phyloP scores from a whole-genome alignment of 2,797 vertebrate species.

The Nyctalus aviator region DNA sequence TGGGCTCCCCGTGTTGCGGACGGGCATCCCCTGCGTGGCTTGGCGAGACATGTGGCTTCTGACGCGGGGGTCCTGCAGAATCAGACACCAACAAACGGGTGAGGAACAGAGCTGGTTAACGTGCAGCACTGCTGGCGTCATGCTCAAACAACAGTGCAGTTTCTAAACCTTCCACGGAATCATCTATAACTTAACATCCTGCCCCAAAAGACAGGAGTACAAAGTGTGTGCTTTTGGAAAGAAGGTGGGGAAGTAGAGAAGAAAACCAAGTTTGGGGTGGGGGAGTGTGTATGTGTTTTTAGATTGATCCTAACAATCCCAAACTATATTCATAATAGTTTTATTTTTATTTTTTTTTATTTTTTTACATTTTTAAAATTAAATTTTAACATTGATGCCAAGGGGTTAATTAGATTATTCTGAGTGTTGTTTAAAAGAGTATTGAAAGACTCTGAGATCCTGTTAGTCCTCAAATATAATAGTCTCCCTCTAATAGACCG shows the following conservation, averaged over 20 bases:
- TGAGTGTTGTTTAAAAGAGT: too few relatives aligned
- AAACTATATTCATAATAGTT: neutral
- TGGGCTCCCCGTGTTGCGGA: conserved; percentile 96
- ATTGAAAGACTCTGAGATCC: neutral
- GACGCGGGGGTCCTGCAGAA: conserved; percentile 91
- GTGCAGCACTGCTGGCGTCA: neutral
- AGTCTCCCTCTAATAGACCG: neutral
- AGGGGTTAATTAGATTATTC: neutral
- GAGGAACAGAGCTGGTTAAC: neutral
- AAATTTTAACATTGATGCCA: too few relatives aligned
- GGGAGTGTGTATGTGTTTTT: neutral
- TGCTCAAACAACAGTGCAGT: neutral
- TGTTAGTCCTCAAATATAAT: neutral
- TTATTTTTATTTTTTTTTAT: too few relatives aligned
- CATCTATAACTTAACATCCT: neutral
- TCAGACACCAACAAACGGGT: neutral
- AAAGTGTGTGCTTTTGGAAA: neutral
- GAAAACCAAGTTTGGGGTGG: neutral
- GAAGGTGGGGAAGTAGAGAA: neutral
- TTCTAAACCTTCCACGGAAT: neutral
- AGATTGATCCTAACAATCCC: neutral
- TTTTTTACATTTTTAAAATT: too few relatives aligned
- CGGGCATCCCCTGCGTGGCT: conserved; percentile 95
- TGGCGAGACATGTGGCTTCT: conserved; percentile 94
- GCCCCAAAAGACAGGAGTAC: neutral